Conservation (phyloP, 35 echinoderm and acorn worm genomes). For the Nesometra sesokonis region DNA sequence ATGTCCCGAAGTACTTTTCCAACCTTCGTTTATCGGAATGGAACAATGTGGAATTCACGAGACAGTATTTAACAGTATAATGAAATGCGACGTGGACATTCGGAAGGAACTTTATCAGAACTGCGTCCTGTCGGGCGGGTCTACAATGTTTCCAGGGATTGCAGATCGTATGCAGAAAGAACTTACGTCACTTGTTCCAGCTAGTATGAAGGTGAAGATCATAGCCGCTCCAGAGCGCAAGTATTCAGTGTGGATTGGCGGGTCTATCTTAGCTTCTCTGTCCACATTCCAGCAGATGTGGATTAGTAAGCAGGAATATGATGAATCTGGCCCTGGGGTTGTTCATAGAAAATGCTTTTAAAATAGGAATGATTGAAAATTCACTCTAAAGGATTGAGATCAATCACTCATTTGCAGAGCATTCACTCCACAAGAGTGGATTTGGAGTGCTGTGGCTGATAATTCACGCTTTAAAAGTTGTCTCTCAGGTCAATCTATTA, state of each 20-base stretch:
- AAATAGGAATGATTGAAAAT: too few species aligned
- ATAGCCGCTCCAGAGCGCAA: background rate
- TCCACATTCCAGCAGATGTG: too few species aligned
- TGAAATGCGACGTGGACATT: background rate
- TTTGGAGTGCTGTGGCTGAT: too few species aligned
- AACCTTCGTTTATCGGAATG: slow-evolving; percentile 23
- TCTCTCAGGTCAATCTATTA: too few species aligned
- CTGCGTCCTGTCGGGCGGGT: background rate
- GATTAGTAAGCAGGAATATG: too few species aligned
- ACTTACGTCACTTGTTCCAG: background rate
- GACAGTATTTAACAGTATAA: background rate
- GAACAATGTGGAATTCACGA: slow-evolving; percentile 21
- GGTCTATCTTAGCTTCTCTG: slow-evolving; percentile 60
- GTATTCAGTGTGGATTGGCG: too few species aligned
- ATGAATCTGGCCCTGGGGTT: slow-evolving; percentile 50
- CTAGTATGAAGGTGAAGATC: background rate
- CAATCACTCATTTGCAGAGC: too few species aligned
- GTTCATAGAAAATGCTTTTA: slow-evolving; percentile 67
- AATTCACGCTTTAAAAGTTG: too few species aligned
- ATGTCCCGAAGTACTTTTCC: slow-evolving; percentile 9
- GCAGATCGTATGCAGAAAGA: background rate
- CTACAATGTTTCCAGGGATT: background rate
- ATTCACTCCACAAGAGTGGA: too few species aligned
- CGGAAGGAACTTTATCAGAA: background rate
- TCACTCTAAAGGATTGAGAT: too few species aligned